Conservation (phyloP, 2,888 invertebrate species). For the Apoderus coryli region DNA sequence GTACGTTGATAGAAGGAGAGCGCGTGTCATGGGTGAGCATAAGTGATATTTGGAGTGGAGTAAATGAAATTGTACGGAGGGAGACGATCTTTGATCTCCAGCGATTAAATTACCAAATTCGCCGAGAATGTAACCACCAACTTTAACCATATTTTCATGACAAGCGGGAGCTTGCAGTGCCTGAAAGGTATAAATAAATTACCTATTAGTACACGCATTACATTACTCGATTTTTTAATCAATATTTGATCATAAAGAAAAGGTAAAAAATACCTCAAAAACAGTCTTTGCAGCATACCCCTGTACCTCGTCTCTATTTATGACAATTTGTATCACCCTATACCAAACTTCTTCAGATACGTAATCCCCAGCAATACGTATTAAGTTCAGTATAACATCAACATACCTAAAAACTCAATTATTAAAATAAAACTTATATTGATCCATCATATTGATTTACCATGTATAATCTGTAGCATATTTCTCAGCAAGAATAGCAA, state of each 20-base stretch:
- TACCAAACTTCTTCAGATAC: slow-evolving; percentile 99
- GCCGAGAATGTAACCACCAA: slow-evolving; percentile 96
- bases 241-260: no score
- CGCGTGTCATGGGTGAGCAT: slow-evolving; percentile 93
- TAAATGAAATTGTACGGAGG: slow-evolving; percentile 93
- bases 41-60: slow-evolving; percentile 98
- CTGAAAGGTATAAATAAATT: slow-evolving; percentile 27
- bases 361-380: slow-evolving; percentile 98
- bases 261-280: slow-evolving; percentile 72
- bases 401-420: no score
- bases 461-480: slow-evolving; percentile 99
- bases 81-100: slow-evolving; percentile 94
- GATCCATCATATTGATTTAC: no score
- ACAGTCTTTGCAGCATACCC: slow-evolving; percentile 99
- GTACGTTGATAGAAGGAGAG: slow-evolving; percentile 91
- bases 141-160: slow-evolving; percentile 99
- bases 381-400: slow-evolving; percentile 96
- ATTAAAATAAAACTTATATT: no score
- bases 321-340: slow-evolving; percentile 97
- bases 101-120: slow-evolving; percentile 99
- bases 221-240: no score
- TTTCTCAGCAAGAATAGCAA: slow-evolving; percentile 97
- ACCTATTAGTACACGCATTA: slow-evolving; percentile 6
- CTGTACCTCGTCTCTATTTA: slow-evolving; percentile 98
- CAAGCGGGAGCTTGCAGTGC: slow-evolving; percentile 97